Percentiles rank a stretch among this genome's conserved stretches.
Evolutionary conservation across 1,140 invertebrate genomes (phyloP).

Genomic region (Aphaenogaster ashmeadi): DNA sequence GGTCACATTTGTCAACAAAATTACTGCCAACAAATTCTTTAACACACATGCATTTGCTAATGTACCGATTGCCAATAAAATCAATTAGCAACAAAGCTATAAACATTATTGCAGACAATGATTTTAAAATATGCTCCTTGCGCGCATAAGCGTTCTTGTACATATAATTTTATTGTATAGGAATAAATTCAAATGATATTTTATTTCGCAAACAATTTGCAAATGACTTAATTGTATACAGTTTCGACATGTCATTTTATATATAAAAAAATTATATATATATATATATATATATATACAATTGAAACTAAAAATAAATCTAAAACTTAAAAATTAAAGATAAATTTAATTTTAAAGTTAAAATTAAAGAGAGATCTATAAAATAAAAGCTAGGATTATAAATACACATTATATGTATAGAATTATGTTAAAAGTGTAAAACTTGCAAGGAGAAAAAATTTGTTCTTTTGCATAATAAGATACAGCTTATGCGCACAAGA

Average conservation of each 20-base stretch:
- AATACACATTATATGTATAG: neutral
- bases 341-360: neutral
- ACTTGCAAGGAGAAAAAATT: neutral
- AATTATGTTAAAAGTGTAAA: neutral
- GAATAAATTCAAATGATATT: conserved; percentile 1
- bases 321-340: neutral
- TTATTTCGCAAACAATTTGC: neutral
- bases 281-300: neutral
- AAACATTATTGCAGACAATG: neutral
- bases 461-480: neutral
- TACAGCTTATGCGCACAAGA: neutral
- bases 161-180: neutral
- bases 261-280: neutral
- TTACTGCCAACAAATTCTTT: neutral
- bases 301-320: neutral
- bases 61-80: neutral
- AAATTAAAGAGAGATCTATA: neutral
- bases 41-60: neutral
- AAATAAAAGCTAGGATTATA: too few species aligned
- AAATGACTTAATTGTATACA: neutral
- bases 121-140: neutral
- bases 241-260: neutral
- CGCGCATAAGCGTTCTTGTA: neutral
- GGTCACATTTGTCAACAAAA: neutral
- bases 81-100: neutral